These are phyloP conservation scores for Drosophila lacertosa DNA, from an alignment of 1,140 invertebrate species.

Conservation along the genomic window DNA sequence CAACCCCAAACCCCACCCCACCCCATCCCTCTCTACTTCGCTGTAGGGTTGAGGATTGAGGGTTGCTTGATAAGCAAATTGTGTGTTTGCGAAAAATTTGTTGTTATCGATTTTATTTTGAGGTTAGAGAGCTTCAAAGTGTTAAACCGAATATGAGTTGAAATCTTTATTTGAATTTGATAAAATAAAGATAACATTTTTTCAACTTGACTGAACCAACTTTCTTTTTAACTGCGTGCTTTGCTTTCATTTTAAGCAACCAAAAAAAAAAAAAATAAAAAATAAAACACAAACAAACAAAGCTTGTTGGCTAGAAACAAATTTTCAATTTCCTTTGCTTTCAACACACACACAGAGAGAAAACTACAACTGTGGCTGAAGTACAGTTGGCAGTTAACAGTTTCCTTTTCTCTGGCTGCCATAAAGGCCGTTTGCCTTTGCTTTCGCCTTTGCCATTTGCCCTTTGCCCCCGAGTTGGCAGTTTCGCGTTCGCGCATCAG, in stretches of 20 bases:
- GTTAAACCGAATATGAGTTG: background rate
- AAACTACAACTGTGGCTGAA: conserved; percentile 38
- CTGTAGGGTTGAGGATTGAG: conserved; percentile 58
- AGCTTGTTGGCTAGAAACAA: conserved; percentile 22
- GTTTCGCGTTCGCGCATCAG: conserved; percentile 37
- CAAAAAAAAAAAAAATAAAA: no score
- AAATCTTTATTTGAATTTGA: no score
- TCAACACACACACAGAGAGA: conserved; percentile 17
- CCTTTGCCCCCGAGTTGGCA: conserved; percentile 1
- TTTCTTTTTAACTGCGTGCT: conserved; percentile 29
- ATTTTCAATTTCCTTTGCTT: conserved; percentile 67
- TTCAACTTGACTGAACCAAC: no score
- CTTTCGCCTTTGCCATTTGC: conserved; percentile 5
- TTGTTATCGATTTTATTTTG: conserved; percentile 46
- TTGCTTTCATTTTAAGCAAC: conserved; percentile 25
- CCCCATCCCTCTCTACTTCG: conserved; percentile 2
- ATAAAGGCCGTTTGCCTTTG: conserved; percentile 29
- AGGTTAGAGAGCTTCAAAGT: conserved; percentile 13
- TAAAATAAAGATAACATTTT: no score
- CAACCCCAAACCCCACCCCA: conserved; percentile 5
- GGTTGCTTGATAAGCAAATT: conserved; percentile 65
- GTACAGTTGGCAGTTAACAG: conserved; percentile 62
- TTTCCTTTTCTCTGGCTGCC: conserved; percentile 21
- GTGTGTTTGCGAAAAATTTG: conserved; percentile 42
- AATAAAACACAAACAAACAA: conserved; percentile 35